Base-by-base conservation (phyloP, 1,140 invertebrate genomes). In the Sycobia sp. region DNA sequence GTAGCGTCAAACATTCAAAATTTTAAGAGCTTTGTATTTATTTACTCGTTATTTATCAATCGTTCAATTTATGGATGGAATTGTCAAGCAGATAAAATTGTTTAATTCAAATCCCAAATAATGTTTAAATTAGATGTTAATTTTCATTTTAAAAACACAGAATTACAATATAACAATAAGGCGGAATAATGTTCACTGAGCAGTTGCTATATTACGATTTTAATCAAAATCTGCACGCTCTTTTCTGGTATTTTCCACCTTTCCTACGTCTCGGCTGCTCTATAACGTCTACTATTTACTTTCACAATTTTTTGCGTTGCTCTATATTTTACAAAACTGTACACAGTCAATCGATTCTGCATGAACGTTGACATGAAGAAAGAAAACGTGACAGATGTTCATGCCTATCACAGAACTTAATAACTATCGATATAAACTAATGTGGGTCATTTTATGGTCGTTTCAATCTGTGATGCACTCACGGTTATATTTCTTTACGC, bases 251-350 rank as follows among this genome's bases (percentile, higher is more conserved):
- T 11, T 57, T 46, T 23, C 20, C 18, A 53, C 38, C 16, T 13
- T 18, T 9, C 46, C 0, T 44, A 49, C 22, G 27, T 14, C 22
- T 13, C 25, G n/a, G n/a, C 13, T 38, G 43, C 27, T 3, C 14
- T 58, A 23, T 55, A 43, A 29, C 11, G 1, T 7, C 10, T 54
- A 2, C 14, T 32, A 25, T 10, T 55, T 49, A 41, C 50, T 59
- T 49, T 51, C 18, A 51, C 27, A 16, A 1, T 32, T 55, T 62
- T 16, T 62, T 57, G 18, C 4, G 25, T 23, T 47, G 22, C 4
- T 44, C 18, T 22, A 36, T 62, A 46, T 22, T 51, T 50, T 57
- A 63, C 61, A 63, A 63, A 63, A 63, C 38, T 63, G 53, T 63
- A 63, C 61, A 63, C 43, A 51, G 25, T 34, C 36, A 56, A 62